Evolutionary conservation across 2,888 invertebrate species (phyloP).

Genomic region (Hipparchia semele): DNA sequence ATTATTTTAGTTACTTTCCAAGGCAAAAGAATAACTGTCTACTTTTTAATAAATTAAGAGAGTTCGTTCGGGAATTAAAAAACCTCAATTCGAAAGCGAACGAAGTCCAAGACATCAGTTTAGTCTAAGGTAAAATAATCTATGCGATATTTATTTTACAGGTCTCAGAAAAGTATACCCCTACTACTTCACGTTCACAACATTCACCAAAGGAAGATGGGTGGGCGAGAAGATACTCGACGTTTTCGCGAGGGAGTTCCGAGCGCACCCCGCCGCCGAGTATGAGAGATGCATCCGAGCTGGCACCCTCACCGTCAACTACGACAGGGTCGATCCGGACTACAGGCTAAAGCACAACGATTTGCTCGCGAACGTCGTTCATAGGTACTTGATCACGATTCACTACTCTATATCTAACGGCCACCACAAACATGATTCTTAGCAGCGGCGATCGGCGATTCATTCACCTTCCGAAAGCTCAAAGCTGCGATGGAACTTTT

Average conservation of each 20-base stretch:
- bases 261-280: constrained; percentile 96
- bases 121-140: no score
- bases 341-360: constrained; percentile 97
- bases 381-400: constrained; percentile 86
- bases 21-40: no score
- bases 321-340: constrained; percentile 94
- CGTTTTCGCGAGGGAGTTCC: constrained; percentile 96
- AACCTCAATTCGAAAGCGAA: no score
- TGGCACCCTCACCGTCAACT: constrained; percentile 96
- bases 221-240: constrained; percentile 96
- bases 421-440: background rate
- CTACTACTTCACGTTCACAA: constrained; percentile 98
- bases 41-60: no score
- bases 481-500: background rate
- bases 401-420: constrained; percentile 24
- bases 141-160: constrained; percentile 58
- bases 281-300: constrained; percentile 95
- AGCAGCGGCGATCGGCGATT: background rate
- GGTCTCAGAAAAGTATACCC: constrained; percentile 98
- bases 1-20: no score
- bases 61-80: no score
- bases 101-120: no score
- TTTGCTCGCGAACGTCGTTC: constrained; percentile 95
- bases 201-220: constrained; percentile 98
- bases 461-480: background rate